Conservation (phyloP, 2,797 vertebrate genomes). For the Hippoglossus hippoglossus region DNA sequence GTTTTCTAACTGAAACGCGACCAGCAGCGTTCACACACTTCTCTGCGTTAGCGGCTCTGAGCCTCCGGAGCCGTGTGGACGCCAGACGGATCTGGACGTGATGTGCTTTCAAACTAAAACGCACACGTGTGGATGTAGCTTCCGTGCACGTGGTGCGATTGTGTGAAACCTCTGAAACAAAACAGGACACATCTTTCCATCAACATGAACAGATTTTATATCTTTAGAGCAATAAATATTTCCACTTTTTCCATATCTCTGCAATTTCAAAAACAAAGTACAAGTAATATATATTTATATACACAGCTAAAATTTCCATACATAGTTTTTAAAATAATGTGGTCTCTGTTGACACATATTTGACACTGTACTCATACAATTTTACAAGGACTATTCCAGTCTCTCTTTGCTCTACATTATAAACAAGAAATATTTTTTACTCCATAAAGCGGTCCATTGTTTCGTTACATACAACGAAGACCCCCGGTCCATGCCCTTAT, state of each 20-base stretch:
- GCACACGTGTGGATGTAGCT: too few relatives aligned
- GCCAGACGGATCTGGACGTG: too few relatives aligned
- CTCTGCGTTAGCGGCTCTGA: too few relatives aligned
- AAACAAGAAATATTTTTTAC: slow-evolving; percentile 60
- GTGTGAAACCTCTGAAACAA: slow-evolving; percentile 29
- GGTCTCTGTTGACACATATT: slow-evolving; percentile 77
- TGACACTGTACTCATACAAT: slow-evolving; percentile 78
- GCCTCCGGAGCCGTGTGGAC: too few relatives aligned
- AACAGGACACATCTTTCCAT: slow-evolving; percentile 64
- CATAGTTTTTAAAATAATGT: slow-evolving; percentile 80
- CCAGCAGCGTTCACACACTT: too few relatives aligned
- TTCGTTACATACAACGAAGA: slow-evolving; percentile 42
- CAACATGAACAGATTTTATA: slow-evolving; percentile 82
- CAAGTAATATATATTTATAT: slow-evolving; percentile 83
- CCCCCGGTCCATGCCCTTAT: slow-evolving; percentile 17
- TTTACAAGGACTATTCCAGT: slow-evolving; percentile 77
- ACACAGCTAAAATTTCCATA: slow-evolving; percentile 81
- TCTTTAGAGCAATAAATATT: slow-evolving; percentile 85
- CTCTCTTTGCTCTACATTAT: slow-evolving; percentile 75
- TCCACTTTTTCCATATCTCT: slow-evolving; percentile 77
- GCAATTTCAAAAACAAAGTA: slow-evolving; percentile 81
- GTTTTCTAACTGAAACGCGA: too few relatives aligned
- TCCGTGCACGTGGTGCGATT: neutral
- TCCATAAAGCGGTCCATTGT: slow-evolving; percentile 39
- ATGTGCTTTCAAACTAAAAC: too few relatives aligned